Base-by-base conservation (phyloP, 2,113 vertebrate genomes). In the Phyllostomus hastatus region DNA sequence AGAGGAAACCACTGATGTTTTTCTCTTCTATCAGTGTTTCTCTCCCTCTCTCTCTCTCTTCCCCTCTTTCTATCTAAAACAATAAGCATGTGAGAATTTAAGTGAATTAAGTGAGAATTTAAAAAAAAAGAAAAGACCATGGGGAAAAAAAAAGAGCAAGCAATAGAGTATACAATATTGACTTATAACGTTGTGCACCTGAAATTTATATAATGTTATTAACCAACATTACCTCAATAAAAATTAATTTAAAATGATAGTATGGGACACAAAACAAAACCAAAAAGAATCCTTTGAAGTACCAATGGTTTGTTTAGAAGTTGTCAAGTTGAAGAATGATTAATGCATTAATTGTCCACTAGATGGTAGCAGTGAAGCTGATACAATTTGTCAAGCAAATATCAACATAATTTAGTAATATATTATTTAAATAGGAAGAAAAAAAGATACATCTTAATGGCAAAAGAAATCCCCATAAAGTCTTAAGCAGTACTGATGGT, bases 351-450 rank as follows among this genome's bases (percentile, higher is more conserved):
- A 35, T 41, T 84, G 90, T 57, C 97, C 97, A 95, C 95, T 97
- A 97, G 98, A 66, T 97, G 98, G 97, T 43, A 94, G 96, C 80
- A 97, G 75, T 69, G 61, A 22, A 41, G 57, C 66, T 67, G 10
- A 61, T 80, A 38, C 54, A 50, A 50, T 50, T 67, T 70, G 57
- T 52, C 86, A 43, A 52, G 50, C 50, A 59, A 3, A 17, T 64
- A 7, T 22, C 79, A 78, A 94, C 90, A 50, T 61, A 82, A 69
- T 81, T 84, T 33, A 94, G 41, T 38, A 76, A 46, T 61, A 41
- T 0, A 35, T 81, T 33, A 88, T 92, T 90, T 88, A 88, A 94
- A 80, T 26, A 90, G 10, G 59, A 35, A 78, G 54, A 82, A 31
- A 75, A 24, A 91, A 88, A 80, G 7, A 59, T 20, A 76, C 16